Evolutionary conservation across 2,888 invertebrate species (phyloP).

Genomic region (Molorchus minor): DNA sequence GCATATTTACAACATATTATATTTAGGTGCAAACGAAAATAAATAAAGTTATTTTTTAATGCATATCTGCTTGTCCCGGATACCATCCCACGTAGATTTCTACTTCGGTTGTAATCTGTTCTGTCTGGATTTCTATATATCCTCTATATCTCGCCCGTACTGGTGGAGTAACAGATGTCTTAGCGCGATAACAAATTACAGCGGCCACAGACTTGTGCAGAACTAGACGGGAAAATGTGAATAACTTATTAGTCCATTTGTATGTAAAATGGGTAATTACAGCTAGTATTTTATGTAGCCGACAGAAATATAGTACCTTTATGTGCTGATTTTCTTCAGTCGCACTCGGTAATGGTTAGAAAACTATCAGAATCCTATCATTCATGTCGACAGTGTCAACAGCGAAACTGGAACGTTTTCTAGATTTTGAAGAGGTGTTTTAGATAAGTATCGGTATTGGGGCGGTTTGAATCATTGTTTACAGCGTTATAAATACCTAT

Average conservation of each 20-base stretch:
- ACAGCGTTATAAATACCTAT: no score
- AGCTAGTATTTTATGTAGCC: constrained; percentile 12
- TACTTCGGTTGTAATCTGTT: constrained; percentile 4
- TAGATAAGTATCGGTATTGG: not conserved
- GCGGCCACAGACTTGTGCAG: constrained; percentile 14
- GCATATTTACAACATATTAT: constrained; percentile 18
- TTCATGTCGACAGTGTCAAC: not conserved
- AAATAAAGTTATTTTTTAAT: not conserved
- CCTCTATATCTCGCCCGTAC: constrained; percentile 1
- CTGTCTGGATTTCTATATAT: constrained; percentile 16
- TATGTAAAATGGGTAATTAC: constrained; percentile 21
- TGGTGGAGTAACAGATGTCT: constrained; percentile 16
- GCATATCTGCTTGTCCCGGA: constrained; percentile 1
- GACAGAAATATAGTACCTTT: constrained; percentile 19
- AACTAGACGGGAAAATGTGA: constrained; percentile 14
- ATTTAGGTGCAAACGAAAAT: not conserved
- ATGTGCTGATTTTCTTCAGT: constrained; percentile 3
- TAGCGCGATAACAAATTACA: constrained; percentile 20
- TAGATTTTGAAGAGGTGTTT: not conserved
- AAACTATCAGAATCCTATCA: not conserved
- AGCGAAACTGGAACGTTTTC: not conserved
- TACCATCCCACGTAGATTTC: constrained; percentile 9
- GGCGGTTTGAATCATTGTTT: no score
- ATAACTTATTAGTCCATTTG: constrained; percentile 20
- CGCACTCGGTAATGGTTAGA: constrained; percentile 11